phyloP scores from a whole-genome alignment of 2,888 invertebrate species.

The Tenthredo amoena region DNA sequence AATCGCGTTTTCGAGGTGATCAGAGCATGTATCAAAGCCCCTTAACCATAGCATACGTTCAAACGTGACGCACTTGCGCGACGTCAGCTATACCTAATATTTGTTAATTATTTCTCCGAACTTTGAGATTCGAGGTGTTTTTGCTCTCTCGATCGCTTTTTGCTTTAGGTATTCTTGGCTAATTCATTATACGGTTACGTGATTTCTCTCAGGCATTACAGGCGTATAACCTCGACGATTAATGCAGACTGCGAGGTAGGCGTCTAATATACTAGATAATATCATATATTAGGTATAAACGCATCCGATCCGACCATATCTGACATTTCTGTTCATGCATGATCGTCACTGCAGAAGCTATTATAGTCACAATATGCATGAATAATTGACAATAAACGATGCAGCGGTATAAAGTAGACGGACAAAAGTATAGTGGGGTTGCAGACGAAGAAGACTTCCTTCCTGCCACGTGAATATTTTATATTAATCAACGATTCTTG shows the following conservation, averaged over 20 bases:
- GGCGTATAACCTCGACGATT: background rate
- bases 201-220: background rate
- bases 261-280: background rate
- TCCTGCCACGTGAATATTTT: slow-evolving; percentile 37
- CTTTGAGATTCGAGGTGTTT: background rate
- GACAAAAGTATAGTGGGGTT: background rate
- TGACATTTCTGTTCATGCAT: background rate
- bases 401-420: background rate
- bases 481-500: slow-evolving; percentile 26
- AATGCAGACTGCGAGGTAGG: background rate
- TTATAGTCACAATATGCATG: background rate
- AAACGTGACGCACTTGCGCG: background rate
- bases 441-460: slow-evolving; percentile 19
- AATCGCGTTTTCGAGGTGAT: too few species aligned
- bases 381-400: background rate
- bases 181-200: background rate
- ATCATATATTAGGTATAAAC: background rate
- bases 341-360: background rate
- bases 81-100: background rate
- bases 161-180: background rate
- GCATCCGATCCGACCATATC: background rate
- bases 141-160: background rate
- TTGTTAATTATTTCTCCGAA: background rate
- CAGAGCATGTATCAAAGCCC: too few species aligned
- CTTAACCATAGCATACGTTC: background rate